These are phyloP conservation scores for Brachylomia viminalis DNA, from an alignment of 2,888 invertebrate genomes.

Conservation along the genomic window DNA sequence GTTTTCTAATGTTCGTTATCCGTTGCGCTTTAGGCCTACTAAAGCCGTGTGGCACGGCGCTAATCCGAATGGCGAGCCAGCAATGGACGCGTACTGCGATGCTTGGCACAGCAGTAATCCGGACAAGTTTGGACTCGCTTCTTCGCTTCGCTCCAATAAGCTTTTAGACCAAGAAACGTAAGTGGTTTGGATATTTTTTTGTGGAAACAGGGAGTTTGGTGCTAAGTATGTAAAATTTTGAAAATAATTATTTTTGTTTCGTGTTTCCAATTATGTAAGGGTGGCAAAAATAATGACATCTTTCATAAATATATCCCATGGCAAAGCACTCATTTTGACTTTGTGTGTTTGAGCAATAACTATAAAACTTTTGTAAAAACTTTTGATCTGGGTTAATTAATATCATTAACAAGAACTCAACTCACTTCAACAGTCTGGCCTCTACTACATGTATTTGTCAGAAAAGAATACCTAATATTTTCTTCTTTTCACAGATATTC, in stretches of 20 bases:
- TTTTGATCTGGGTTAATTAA: not conserved
- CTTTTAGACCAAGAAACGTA: constrained; percentile 94
- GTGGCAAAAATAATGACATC: not conserved
- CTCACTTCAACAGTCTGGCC: not conserved
- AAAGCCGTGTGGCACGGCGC: constrained; percentile 99
- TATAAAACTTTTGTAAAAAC: not conserved
- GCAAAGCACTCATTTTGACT: not conserved
- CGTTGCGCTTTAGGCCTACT: constrained; percentile 93
- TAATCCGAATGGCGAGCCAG: constrained; percentile 95
- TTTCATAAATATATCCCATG: not conserved
- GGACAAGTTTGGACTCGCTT: constrained; percentile 96
- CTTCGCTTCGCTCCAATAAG: constrained; percentile 94
- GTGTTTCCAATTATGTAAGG: not conserved
- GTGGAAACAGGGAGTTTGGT: constrained; percentile 2
- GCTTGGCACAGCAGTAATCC: constrained; percentile 96
- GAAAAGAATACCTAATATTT: not conserved
- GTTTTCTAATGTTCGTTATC: constrained; percentile 49
- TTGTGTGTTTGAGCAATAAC: not conserved
- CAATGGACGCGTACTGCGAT: constrained; percentile 97
- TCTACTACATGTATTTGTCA: not conserved
- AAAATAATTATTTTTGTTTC: not conserved
- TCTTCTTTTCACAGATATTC: constrained; percentile 89
- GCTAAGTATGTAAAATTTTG: not conserved
- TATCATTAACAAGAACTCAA: not conserved
- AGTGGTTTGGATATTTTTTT: constrained; percentile 70